A percentile compares a stretch with the other conserved stretches of the same genome.
Conservation (phyloP, 2,113 vertebrate genomes). For the Hemibagrus wyckioides region DNA sequence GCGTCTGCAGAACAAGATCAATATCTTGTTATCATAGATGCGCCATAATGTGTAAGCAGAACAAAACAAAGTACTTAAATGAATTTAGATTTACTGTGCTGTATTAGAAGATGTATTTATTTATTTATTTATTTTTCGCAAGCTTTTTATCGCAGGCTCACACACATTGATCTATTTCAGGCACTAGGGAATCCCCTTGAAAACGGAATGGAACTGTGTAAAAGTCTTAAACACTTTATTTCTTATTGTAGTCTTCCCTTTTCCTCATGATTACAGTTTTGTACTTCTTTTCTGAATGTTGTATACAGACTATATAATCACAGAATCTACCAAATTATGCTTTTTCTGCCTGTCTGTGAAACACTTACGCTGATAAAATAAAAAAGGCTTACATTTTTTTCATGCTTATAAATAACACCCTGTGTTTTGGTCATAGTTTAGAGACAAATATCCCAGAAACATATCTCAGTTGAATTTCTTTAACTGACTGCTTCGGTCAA, state of each 20-base stretch:
- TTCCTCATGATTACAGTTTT: neutral
- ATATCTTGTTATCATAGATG: conserved; percentile 30
- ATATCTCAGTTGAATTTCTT: neutral
- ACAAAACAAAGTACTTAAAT: neutral
- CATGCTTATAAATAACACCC: neutral
- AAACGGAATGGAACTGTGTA: neutral
- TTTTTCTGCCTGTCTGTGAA: neutral
- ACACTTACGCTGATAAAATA: neutral
- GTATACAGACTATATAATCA: neutral
- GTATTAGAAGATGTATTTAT: neutral
- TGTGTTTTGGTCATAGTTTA: neutral
- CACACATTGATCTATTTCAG: neutral
- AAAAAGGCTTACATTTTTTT: neutral
- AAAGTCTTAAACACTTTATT: neutral
- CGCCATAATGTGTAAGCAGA: neutral
- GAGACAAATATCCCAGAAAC: neutral
- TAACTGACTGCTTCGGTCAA: neutral
- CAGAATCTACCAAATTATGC: neutral
- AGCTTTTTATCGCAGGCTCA: too few species aligned
- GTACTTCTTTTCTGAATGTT: neutral
- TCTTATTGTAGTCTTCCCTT: neutral
- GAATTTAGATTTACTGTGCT: neutral
- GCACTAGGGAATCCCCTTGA: neutral
- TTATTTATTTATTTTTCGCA: neutral
- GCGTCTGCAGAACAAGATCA: conserved; percentile 11